A percentile compares a stretch with the other conserved stretches of the same genome.
phyloP scores from a whole-genome alignment of 2,113 vertebrate species.

The Amazona guildingii region DNA sequence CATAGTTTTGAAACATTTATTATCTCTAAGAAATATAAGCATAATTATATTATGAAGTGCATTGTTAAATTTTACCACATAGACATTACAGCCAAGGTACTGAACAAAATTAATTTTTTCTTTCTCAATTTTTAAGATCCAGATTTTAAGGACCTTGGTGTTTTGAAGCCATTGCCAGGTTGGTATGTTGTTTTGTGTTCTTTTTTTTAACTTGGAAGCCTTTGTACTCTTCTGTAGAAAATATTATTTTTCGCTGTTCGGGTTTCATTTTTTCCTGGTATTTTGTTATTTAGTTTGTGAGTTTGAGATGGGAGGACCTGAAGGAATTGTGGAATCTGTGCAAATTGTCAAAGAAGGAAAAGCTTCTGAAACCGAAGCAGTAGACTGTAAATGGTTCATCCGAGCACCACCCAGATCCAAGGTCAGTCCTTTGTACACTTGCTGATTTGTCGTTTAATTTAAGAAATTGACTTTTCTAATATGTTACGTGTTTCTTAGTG shows the following conservation, averaged over 20 bases:
- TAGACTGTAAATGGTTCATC: conserved; percentile 99
- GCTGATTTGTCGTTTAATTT: conserved; percentile 26
- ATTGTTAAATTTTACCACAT: neutral
- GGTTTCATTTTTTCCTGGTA: conserved; percentile 66
- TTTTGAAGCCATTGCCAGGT: conserved; percentile 97
- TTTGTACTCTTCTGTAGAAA: conserved; percentile 59
- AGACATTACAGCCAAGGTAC: neutral
- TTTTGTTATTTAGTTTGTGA: conserved; percentile 88
- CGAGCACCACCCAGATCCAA: conserved; percentile 94
- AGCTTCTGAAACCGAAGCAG: conserved; percentile 89
- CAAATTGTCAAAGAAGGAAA: conserved; percentile 96
- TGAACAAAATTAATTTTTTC: conserved; percentile 62
- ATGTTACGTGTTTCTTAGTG: neutral
- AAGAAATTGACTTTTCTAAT: conserved; percentile 51
- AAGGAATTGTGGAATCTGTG: conserved; percentile 96
- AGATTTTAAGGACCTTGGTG: conserved; percentile 96
- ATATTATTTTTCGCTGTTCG: conserved; percentile 68
- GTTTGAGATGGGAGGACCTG: conserved; percentile 96
- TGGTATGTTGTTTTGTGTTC: conserved; percentile 76
- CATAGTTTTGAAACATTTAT: neutral
- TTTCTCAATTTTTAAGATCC: conserved; percentile 89
- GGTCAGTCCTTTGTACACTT: conserved; percentile 79
- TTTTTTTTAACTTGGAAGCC: neutral
- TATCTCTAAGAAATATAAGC: neutral
- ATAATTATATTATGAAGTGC: neutral